A percentile compares a stretch with the other conserved stretches of the same genome.
Evolutionary conservation across 2,888 invertebrate genomes (phyloP).

Genomic region (Vanessa cardui): DNA sequence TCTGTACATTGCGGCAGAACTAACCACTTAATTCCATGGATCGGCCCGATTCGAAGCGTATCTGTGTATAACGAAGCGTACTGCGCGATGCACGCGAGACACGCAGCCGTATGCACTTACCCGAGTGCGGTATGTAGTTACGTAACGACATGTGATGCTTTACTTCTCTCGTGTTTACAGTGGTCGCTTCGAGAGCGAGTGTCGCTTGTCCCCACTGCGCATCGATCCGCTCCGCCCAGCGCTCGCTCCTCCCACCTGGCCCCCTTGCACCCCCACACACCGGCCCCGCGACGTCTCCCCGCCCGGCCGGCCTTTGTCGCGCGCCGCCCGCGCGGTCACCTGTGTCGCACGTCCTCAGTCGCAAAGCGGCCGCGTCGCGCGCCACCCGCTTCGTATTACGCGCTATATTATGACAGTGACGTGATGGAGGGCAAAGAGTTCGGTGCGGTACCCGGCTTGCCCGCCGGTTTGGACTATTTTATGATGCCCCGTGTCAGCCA

Average conservation of each 20-base stretch:
- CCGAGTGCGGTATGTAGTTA: constrained; percentile 53
- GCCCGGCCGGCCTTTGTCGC: constrained; percentile 75
- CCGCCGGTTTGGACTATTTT: constrained; percentile 79
- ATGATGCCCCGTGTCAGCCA: constrained; percentile 86
- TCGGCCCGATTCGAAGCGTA: constrained; percentile 24
- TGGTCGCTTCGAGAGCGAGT: constrained; percentile 64
- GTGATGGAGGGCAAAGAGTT: constrained; percentile 80
- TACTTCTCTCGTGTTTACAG: constrained; percentile 71
- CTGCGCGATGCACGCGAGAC: constrained; percentile 39
- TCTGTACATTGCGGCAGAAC: constrained; percentile 18
- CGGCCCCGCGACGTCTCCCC: constrained; percentile 58
- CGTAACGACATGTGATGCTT: constrained; percentile 67
- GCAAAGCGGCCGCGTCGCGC: constrained; percentile 84
- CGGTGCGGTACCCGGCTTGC: constrained; percentile 76
- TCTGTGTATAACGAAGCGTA: constrained; percentile 24
- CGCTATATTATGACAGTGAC: constrained; percentile 75
- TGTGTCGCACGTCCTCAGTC: constrained; percentile 83
- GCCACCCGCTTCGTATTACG: constrained; percentile 76
- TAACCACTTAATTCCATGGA: constrained; percentile 28
- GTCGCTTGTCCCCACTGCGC: constrained; percentile 79
- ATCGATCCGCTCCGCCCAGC: constrained; percentile 82
- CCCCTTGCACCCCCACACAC: constrained; percentile 48
- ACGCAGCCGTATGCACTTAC: constrained; percentile 40
- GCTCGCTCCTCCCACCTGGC: constrained; percentile 76
- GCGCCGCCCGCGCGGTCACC: constrained; percentile 80